phyloP scores from a whole-genome alignment of 2,888 invertebrate species.

The Hypselothyrea guttata region DNA sequence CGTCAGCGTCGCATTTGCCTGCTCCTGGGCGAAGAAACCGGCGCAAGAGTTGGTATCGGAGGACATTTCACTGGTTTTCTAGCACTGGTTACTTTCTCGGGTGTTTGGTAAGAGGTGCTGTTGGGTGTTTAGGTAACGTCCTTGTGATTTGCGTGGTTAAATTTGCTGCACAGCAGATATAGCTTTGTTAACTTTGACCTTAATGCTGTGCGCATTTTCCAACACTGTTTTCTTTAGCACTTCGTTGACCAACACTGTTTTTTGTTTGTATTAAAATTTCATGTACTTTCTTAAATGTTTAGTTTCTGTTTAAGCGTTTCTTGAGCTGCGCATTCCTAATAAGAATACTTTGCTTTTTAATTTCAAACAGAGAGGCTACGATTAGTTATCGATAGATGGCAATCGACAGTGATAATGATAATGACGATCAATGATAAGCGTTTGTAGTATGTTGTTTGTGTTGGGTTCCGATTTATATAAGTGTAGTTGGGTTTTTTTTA shows the following conservation, averaged over 20 bases:
- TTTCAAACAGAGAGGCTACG: constrained; percentile 8
- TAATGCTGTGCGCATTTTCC: constrained; percentile 63
- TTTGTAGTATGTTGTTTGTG: constrained; percentile 9
- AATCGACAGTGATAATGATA: constrained; percentile 5
- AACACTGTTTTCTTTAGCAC: constrained; percentile 3
- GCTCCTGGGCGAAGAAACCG: constrained; percentile 79
- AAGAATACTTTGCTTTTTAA: constrained; percentile 32
- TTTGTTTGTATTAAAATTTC: too few species aligned
- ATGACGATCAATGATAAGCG: constrained; percentile 21
- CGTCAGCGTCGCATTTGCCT: constrained; percentile 73
- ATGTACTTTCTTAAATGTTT: too few species aligned
- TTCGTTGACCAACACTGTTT: constrained; percentile 10
- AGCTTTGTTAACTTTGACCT: constrained; percentile 34
- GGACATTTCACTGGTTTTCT: constrained; percentile 58
- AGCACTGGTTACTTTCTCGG: too few species aligned
- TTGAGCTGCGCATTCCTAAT: constrained; percentile 19
- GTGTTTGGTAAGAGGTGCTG: not conserved
- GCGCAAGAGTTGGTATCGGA: constrained; percentile 73
- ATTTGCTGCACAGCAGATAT: constrained; percentile 55
- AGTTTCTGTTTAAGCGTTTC: not conserved
- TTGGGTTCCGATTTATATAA: constrained; percentile 6
- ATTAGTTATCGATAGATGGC: constrained; percentile 30
- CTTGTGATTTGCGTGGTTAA: constrained; percentile 56
- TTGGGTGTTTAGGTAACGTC: constrained; percentile 57
- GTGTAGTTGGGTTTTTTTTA: not conserved